These are phyloP conservation scores for Latheticus oryzae DNA, from an alignment of 2,888 invertebrate species.

Conservation along the genomic window DNA sequence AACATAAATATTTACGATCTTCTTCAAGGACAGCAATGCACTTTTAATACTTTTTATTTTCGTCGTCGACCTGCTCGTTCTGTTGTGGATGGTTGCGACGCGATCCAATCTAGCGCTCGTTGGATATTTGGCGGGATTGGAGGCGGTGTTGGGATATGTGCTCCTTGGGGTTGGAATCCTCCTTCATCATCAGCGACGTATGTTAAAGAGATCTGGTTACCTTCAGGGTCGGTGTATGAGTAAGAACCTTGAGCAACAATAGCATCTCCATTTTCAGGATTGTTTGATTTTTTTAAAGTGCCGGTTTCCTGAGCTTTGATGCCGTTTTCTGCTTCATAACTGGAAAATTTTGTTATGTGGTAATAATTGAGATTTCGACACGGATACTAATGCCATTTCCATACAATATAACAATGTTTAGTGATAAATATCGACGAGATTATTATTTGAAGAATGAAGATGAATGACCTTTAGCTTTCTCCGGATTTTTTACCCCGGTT, in stretches of 20 bases:
- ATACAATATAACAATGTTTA: conserved; percentile 35
- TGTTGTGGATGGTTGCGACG: conserved; percentile 71
- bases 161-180: conserved; percentile 72
- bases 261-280: conserved; percentile 75
- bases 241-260: conserved; percentile 76
- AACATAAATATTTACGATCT: conserved; percentile 23
- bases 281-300: conserved; percentile 77
- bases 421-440: conserved; percentile 29
- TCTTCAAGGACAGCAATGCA: conserved; percentile 34
- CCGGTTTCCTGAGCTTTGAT: conserved; percentile 85
- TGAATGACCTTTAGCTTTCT: conserved; percentile 31
- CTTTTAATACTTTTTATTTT: conserved; percentile 41
- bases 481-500: conserved; percentile 34
- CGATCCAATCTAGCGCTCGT: conserved; percentile 78
- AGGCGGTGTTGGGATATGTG: conserved; percentile 81
- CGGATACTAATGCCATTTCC: conserved; percentile 32
- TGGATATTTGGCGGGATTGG: conserved; percentile 81
- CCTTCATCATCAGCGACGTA: conserved; percentile 80
- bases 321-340: conserved; percentile 85
- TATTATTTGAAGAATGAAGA: conserved; percentile 19
- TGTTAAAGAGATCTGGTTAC: conserved; percentile 75
- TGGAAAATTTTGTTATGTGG: conserved; percentile 55
- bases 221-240: conserved; percentile 78
- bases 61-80: conserved; percentile 54
- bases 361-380: too few species aligned